Conservation (phyloP, 1,140 invertebrate genomes). For the Acyrthosiphon pisum region DNA sequence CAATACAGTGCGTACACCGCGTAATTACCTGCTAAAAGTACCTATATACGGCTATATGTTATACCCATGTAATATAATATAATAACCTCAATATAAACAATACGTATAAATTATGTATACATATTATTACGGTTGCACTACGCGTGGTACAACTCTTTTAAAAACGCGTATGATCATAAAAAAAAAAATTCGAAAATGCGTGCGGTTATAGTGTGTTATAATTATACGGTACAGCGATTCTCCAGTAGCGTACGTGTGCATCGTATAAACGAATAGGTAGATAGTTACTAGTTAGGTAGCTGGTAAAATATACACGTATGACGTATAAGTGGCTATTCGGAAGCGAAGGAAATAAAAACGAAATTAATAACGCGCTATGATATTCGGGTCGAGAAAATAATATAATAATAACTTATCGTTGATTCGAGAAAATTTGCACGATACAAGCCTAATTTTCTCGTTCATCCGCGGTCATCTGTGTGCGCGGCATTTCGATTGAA, state of each 20-base stretch:
- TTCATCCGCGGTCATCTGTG: not conserved
- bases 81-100: not conserved
- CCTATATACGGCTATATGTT: not conserved
- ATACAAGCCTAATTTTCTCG: not conserved
- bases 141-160: not conserved
- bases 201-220: not conserved
- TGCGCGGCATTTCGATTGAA: not conserved
- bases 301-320: not conserved
- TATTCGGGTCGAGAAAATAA: not conserved
- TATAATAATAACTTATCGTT: not conserved
- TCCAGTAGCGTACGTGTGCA: not conserved
- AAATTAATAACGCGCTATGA: not conserved
- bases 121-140: not conserved
- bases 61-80: not conserved
- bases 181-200: not conserved
- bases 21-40: not conserved
- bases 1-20: not conserved
- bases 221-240: slow-evolving; percentile 22
- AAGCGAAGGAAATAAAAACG: not conserved
- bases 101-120: not conserved
- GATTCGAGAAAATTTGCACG: not conserved
- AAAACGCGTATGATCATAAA: not conserved
- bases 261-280: not conserved
- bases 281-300: not conserved
- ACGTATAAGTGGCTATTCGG: not conserved